Conservation (phyloP, 2,113 vertebrate species). For the Otus sunia region DNA sequence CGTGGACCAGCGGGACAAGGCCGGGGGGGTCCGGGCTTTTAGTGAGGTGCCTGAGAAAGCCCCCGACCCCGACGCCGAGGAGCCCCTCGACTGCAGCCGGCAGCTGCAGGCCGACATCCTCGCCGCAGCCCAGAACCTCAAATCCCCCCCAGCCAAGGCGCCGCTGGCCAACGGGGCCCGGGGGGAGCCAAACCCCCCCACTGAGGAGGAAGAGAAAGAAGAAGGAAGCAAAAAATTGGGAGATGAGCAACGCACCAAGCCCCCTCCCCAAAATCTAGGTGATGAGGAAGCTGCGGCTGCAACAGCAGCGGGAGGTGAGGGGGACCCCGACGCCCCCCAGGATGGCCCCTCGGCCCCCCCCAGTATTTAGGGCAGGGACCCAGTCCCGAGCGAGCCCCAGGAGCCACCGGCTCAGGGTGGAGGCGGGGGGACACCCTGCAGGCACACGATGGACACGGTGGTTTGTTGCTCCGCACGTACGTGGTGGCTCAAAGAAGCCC, state of each 20-base stretch:
- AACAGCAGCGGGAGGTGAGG: accelerated
- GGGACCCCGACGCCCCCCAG: accelerated
- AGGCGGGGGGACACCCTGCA: background rate
- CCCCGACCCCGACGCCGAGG: constrained; percentile 16
- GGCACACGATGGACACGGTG: background rate
- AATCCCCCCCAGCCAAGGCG: constrained; percentile 71
- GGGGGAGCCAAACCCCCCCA: background rate
- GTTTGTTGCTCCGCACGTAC: background rate
- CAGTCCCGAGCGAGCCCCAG: accelerated
- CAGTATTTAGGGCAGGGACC: background rate
- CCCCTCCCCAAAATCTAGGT: background rate
- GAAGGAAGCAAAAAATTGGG: background rate
- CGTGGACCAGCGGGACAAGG: constrained; percentile 77
- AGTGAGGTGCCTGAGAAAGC: constrained; percentile 77
- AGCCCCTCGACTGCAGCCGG: constrained; percentile 74
- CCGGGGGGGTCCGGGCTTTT: constrained; percentile 65
- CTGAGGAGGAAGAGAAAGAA: background rate
- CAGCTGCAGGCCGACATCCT: constrained; percentile 84
- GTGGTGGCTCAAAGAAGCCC: background rate
- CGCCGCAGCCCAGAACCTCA: constrained; percentile 83
- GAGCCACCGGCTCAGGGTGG: background rate
- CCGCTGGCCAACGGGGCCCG: constrained; percentile 64
- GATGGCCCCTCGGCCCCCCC: background rate
- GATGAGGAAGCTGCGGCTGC: accelerated
- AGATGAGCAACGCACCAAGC: background rate